phyloP scores from a whole-genome alignment of 2,113 vertebrate genomes.

The Zootoca vivipara region DNA sequence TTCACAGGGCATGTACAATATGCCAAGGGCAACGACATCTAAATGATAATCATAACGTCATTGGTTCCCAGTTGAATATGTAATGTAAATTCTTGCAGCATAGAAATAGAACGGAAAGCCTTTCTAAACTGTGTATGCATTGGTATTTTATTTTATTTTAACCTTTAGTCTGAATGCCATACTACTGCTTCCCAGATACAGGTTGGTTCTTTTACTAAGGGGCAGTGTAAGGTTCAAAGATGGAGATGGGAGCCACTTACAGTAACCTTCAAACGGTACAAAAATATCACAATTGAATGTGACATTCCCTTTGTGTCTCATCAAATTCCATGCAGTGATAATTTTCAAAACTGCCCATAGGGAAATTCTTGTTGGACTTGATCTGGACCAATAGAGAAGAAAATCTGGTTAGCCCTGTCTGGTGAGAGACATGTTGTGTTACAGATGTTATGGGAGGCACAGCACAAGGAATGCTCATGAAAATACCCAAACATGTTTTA shows the following conservation, averaged over 20 bases:
- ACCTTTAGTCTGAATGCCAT: not conserved
- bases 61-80: not conserved
- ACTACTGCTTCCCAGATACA: not conserved
- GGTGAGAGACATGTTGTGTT: not conserved
- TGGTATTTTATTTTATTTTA: too few relatives aligned
- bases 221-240: not conserved
- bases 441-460: not conserved
- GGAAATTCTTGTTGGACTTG: not conserved
- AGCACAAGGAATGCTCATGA: not conserved
- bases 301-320: not conserved
- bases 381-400: not conserved
- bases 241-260: not conserved
- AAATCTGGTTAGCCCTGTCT: not conserved
- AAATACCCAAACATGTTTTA: not conserved
- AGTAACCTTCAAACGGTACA: slow-evolving; percentile 6
- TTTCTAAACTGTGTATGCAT: not conserved
- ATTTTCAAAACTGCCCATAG: not conserved
- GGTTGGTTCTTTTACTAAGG: not conserved
- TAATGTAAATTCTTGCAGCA: not conserved
- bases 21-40: not conserved
- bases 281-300: not conserved
- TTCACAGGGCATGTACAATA: not conserved
- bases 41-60: not conserved
- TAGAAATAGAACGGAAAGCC: not conserved
- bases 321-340: not conserved